phyloP scores from a whole-genome alignment of 2,113 vertebrate species.

The Eidolon helvum region DNA sequence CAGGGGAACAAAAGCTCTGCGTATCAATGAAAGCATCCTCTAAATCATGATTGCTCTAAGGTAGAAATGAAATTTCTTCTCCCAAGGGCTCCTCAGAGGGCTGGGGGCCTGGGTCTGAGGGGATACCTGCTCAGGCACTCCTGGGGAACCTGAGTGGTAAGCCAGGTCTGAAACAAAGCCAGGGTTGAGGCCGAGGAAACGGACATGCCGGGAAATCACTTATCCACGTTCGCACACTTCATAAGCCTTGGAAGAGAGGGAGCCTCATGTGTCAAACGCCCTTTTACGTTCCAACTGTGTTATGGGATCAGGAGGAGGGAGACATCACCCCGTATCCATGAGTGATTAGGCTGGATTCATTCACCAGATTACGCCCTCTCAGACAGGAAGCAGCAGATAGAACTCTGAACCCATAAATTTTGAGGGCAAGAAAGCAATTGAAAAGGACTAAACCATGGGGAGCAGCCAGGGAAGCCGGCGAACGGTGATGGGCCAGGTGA shows the following conservation, averaged over 20 bases:
- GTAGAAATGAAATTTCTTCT: not conserved
- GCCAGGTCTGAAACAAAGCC: not conserved
- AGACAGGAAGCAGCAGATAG: not conserved
- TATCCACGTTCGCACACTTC: not conserved
- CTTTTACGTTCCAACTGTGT: no score
- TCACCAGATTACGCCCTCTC: fast-evolving
- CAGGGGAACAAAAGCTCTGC: not conserved
- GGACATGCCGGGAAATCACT: not conserved
- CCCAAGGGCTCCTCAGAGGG: not conserved
- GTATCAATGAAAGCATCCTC: not conserved
- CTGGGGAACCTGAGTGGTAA: not conserved
- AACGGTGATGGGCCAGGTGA: not conserved
- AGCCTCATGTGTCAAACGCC: fast-evolving
- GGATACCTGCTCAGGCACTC: not conserved
- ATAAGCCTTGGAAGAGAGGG: not conserved
- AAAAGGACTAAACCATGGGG: not conserved
- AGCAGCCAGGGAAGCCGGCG: not conserved
- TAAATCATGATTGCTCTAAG: not conserved
- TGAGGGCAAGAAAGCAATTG: not conserved
- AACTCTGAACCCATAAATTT: not conserved
- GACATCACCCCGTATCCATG: fast-evolving
- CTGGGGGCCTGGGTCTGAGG: not conserved
- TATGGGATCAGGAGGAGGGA: no score
- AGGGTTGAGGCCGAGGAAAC: not conserved
- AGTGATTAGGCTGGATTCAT: not conserved